Base-by-base conservation (phyloP, 2,113 vertebrate species). In the Nannobrachium achirus region DNA sequence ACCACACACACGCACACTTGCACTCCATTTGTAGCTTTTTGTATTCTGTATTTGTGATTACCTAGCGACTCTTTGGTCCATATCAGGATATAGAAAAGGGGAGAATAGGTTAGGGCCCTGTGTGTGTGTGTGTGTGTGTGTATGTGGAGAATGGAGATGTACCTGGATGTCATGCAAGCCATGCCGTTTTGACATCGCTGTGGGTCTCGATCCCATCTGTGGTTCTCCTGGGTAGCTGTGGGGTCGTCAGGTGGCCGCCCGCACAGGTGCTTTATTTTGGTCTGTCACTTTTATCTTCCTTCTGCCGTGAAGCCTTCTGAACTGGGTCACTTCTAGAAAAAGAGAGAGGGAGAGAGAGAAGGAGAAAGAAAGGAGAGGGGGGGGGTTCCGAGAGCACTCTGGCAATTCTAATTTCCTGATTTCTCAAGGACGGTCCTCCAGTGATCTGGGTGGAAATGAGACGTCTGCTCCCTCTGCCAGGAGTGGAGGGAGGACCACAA, bases 371-470 rank as follows among this genome's bases (percentile, higher is more conserved):
- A 19, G 15, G 6, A 44, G 45, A 50, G 42, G n/a, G 42, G 7
- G 39, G 19, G 46, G 55, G 62, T 85, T 69, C 63, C 75, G 15
- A 10, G 42, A 61, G 74, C 68, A 18, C 76, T 71, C 39, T 25
- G 6, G 25, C 55, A 80, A 70, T 81, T 79, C 55, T 86, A 87
- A 89, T 89, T 85, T 86, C 78, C 84, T 81, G 66, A 70, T 85
- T 85, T 90, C 87, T 85, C 67, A 51, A 74, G 66, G 77, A 88
- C 85, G 80, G 78, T 89, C 79, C 78, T 83, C 75, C 15, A 73
- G 69, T 71, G 84, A 84, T 89, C 76, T 88, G 75, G 70, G 78
- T 87, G 80, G 83, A 89, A 90, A 89, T 87, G 78, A 91, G 84
- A 83, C 53, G 73, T 89, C 75, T 86, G 66, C 45, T 59, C 25